phyloP scores from a whole-genome alignment of 1,140 invertebrate species.

The Goniozus legneri region DNA sequence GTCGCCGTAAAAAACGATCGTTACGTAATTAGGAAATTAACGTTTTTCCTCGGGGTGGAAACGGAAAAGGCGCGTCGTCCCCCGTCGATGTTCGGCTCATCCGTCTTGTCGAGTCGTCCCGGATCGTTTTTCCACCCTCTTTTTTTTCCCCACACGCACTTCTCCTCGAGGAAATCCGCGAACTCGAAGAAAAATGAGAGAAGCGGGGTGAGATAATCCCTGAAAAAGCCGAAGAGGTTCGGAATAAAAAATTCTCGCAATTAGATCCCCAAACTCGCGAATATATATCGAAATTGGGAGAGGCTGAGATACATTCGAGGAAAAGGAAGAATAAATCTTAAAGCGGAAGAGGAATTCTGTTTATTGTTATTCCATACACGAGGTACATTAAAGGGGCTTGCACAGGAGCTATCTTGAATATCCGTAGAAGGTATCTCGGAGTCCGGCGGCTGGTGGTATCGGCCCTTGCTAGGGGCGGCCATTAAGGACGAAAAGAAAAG shows the following conservation, averaged over 20 bases:
- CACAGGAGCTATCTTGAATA: not conserved
- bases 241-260: not conserved
- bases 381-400: not conserved
- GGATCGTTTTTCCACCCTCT: not conserved
- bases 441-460: constrained; percentile 9
- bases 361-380: not conserved
- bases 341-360: too few relatives aligned
- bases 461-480: constrained; percentile 12
- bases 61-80: not conserved
- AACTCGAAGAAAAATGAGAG: constrained; percentile 3
- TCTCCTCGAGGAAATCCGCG: not conserved
- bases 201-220: constrained; percentile 12
- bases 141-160: not conserved
- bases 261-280: not conserved
- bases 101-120: not conserved
- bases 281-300: too few relatives aligned
- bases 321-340: too few relatives aligned
- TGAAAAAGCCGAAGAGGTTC: constrained; percentile 1
- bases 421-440: not conserved
- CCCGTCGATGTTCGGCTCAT: not conserved
- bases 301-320: too few relatives aligned
- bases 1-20: constrained; percentile 10
- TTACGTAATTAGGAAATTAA: constrained; percentile 28
- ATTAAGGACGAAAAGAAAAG: constrained; percentile 26
- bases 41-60: constrained; percentile 7